These are phyloP conservation scores for Vulpes ferrilata DNA, from an alignment of 2,113 vertebrate genomes.

Conservation along the genomic window DNA sequence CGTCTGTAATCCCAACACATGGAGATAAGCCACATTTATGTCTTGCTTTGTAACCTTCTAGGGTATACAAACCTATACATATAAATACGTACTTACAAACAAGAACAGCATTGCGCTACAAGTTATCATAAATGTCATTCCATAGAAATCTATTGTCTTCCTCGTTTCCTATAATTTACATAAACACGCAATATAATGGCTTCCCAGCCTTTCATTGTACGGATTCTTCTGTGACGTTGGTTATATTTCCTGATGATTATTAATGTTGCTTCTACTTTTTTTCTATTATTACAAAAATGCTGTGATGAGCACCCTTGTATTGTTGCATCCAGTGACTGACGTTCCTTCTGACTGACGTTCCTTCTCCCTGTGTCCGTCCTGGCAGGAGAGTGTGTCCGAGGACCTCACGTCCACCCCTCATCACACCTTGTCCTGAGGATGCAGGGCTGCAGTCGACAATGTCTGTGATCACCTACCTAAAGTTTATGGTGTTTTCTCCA, in stretches of 20 bases:
- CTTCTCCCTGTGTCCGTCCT: not conserved
- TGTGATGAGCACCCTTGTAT: too few relatives aligned
- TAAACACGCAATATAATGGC: fast-evolving
- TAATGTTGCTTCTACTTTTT: not conserved
- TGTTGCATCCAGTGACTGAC: not conserved
- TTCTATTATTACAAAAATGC: not conserved
- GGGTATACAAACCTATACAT: not conserved
- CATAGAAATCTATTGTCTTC: fast-evolving
- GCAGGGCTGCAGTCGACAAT: not conserved
- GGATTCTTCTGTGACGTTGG: not conserved
- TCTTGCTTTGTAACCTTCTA: not conserved
- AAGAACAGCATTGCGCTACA: fast-evolving
- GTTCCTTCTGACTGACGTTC: too few relatives aligned
- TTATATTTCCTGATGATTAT: not conserved
- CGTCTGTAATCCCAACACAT: too few relatives aligned
- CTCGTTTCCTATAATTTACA: not conserved
- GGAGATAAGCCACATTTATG: fast-evolving
- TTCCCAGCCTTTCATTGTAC: fast-evolving
- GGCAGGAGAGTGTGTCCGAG: not conserved
- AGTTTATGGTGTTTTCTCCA: not conserved
- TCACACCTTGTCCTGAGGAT: too few relatives aligned
- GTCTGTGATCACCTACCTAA: not conserved
- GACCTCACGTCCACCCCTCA: too few relatives aligned
- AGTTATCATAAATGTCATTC: not conserved
- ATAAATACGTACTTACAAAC: not conserved